These are phyloP conservation scores for Saguinus midas DNA, from an alignment of 2,113 vertebrate genomes.

Conservation along the genomic window DNA sequence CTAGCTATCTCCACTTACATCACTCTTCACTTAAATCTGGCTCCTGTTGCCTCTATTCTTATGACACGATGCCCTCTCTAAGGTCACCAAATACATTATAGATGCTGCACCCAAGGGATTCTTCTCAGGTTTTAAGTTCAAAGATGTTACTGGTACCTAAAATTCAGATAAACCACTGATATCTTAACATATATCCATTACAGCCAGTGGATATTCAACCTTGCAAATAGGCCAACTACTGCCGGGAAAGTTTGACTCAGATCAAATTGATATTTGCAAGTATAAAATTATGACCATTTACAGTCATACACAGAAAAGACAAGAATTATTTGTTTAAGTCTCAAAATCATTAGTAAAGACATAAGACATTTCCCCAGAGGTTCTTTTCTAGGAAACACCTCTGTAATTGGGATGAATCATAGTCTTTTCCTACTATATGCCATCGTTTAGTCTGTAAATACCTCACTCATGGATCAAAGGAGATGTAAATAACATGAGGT, in stretches of 20 bases:
- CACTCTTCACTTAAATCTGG: neutral
- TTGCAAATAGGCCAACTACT: neutral
- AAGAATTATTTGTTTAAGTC: neutral
- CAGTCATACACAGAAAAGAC: neutral
- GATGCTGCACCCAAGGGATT: neutral
- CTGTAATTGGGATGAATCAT: slow-evolving; percentile 57
- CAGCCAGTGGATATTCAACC: neutral
- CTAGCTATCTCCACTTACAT: neutral
- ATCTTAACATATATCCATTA: neutral
- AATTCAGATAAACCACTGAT: neutral
- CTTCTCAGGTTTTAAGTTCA: neutral
- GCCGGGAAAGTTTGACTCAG: slow-evolving; percentile 16
- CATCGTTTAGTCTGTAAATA: slow-evolving; percentile 53
- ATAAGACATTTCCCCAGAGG: slow-evolving; percentile 35
- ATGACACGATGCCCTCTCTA: neutral
- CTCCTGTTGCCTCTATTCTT: neutral
- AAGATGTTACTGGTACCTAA: neutral
- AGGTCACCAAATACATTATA: neutral
- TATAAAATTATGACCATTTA: slow-evolving; percentile 44
- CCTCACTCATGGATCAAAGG: slow-evolving; percentile 46
- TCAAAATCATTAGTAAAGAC: slow-evolving; percentile 48
- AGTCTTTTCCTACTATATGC: neutral
- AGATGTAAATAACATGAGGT: slow-evolving; percentile 39
- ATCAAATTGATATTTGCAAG: slow-evolving; percentile 27
- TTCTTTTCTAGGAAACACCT: slow-evolving; percentile 37